Conservation (phyloP, 2,888 invertebrate genomes). For the Opisthograptis luteolata region DNA sequence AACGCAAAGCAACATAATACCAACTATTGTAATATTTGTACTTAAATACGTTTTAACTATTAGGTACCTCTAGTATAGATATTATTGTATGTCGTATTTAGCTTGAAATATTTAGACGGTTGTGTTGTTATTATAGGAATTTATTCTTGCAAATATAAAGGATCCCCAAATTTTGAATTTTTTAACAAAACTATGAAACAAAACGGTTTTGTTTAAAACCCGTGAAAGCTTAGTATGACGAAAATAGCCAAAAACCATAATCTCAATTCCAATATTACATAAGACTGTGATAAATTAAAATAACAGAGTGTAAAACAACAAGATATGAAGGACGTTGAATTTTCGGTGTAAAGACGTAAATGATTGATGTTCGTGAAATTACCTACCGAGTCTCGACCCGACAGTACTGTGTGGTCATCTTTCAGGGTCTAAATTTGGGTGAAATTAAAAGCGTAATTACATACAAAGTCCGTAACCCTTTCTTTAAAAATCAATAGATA, state of each 20-base stretch:
- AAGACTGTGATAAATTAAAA: constrained; percentile 44
- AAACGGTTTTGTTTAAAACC: too few relatives aligned
- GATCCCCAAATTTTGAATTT: too few relatives aligned
- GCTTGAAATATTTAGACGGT: too few relatives aligned
- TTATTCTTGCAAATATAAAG: too few relatives aligned
- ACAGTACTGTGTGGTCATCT: constrained; percentile 54
- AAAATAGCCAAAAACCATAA: not conserved
- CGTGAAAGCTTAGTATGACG: too few relatives aligned
- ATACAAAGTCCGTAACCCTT: constrained; percentile 35
- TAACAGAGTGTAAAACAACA: constrained; percentile 68
- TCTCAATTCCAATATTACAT: constrained; percentile 23
- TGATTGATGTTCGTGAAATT: constrained; percentile 79
- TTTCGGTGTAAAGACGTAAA: constrained; percentile 71
- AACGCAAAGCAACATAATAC: too few relatives aligned
- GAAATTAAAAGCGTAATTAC: constrained; percentile 42
- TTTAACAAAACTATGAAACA: too few relatives aligned
- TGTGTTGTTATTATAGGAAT: too few relatives aligned
- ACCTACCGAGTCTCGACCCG: constrained; percentile 60
- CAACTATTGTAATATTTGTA: too few relatives aligned
- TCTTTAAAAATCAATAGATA: constrained; percentile 19
- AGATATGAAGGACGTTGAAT: constrained; percentile 68
- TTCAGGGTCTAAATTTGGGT: constrained; percentile 40
- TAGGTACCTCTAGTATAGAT: too few relatives aligned
- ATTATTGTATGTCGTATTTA: too few relatives aligned
- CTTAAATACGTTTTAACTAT: too few relatives aligned